phyloP scores from a whole-genome alignment of 2,888 invertebrate genomes.

The Melinopterus prodromus region DNA sequence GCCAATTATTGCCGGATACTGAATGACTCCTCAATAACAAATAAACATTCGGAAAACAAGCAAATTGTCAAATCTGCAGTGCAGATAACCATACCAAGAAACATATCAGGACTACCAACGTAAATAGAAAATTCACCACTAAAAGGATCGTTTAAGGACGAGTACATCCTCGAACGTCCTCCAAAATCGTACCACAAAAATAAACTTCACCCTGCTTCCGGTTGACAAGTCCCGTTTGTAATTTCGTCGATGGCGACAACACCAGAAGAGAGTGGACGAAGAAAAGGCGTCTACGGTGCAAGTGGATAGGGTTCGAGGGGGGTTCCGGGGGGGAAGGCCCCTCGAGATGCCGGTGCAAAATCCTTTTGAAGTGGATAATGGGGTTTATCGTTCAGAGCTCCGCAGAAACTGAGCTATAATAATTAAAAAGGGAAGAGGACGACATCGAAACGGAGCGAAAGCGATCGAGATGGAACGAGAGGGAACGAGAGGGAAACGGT shows the following conservation, averaged over 20 bases:
- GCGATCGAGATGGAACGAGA: background rate
- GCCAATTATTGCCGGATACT: no score
- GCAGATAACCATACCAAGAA: no score
- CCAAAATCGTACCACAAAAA: no score
- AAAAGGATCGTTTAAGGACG: no score
- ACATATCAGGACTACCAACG: no score
- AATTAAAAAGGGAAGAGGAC: background rate
- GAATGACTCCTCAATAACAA: no score
- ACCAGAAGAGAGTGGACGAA: background rate
- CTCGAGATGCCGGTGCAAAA: background rate
- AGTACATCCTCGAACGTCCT: no score
- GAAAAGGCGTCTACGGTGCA: background rate
- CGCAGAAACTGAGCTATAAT: slow-evolving; percentile 4
- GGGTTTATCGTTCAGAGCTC: background rate
- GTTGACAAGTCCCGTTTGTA: background rate
- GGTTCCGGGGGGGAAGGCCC: background rate
- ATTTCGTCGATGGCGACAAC: background rate
- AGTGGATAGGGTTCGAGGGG: background rate
- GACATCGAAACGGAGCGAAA: background rate
- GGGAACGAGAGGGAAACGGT: background rate
- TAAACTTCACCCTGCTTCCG: background rate
- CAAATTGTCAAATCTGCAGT: no score
- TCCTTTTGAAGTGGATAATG: slow-evolving; percentile 4
- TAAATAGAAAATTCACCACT: no score
- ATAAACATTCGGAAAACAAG: no score